phyloP scores from a whole-genome alignment of 2,797 vertebrate genomes.

The Leptoclinus maculatus region DNA sequence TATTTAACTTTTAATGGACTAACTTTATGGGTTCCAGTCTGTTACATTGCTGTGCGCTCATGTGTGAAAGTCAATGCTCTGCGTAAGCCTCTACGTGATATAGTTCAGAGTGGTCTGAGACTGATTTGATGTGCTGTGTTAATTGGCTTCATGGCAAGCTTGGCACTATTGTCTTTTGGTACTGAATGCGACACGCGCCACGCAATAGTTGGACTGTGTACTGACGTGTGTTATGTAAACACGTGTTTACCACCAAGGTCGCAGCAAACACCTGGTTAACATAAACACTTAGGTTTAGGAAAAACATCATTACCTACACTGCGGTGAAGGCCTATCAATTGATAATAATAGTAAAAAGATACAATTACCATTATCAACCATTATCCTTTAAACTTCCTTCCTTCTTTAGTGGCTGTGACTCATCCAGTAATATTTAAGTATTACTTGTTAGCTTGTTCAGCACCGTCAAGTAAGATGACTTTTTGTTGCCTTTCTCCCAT shows the following conservation, averaged over 20 bases:
- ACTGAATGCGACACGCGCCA: too few species aligned
- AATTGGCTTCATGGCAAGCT: too few species aligned
- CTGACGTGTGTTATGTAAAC: too few species aligned
- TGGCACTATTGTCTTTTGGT: too few species aligned
- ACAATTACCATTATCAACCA: neutral
- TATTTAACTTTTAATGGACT: neutral
- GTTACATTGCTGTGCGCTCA: neutral
- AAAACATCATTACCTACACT: neutral
- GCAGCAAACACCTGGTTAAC: neutral
- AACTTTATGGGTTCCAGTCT: too few species aligned
- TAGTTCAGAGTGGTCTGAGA: too few species aligned
- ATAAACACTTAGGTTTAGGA: neutral
- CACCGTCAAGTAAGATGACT: neutral
- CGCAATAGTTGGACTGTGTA: too few species aligned
- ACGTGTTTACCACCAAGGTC: neutral
- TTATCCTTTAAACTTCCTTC: neutral
- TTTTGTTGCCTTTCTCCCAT: neutral
- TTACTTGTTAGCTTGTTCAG: neutral
- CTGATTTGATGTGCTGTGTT: too few species aligned
- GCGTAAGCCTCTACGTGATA: too few species aligned
- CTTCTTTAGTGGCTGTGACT: neutral
- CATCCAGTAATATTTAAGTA: neutral
- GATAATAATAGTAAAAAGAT: neutral
- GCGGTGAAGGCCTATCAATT: neutral
- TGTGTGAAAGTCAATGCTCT: too few species aligned